A percentile compares a stretch with the other conserved stretches of the same genome.
Conservation (phyloP, 2,797 vertebrate genomes). For the Sebastes matsubarae region DNA sequence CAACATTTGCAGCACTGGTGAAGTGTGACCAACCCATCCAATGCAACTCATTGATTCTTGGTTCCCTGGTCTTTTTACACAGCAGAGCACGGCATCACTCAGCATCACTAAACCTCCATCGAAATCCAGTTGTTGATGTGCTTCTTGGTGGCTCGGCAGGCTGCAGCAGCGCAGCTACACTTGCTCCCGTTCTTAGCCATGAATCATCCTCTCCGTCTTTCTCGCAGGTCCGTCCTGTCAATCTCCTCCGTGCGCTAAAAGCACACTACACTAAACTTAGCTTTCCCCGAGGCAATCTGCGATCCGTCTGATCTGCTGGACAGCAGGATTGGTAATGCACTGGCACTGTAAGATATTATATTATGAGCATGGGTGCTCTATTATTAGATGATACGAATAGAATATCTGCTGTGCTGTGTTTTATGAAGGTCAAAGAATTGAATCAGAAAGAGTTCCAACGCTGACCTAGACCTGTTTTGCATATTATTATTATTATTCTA, state of each 20-base stretch:
- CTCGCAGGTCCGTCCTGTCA: constrained; percentile 26
- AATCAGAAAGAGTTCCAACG: constrained; percentile 15
- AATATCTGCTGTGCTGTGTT: constrained; percentile 36
- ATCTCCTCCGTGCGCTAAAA: constrained; percentile 38
- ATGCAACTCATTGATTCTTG: not conserved
- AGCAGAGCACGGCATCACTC: not conserved
- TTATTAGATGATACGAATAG: constrained; percentile 49
- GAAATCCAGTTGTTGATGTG: constrained; percentile 29
- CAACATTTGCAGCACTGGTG: not conserved
- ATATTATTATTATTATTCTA: constrained; percentile 19
- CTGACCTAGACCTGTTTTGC: constrained; percentile 25
- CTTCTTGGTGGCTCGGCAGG: constrained; percentile 21
- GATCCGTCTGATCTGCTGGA: constrained; percentile 53
- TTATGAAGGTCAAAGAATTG: constrained; percentile 44
- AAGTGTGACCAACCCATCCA: not conserved
- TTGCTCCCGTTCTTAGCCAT: constrained; percentile 21
- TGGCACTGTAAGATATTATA: constrained; percentile 30
- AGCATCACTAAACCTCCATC: not conserved
- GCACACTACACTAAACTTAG: constrained; percentile 49
- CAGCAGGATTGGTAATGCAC: constrained; percentile 33
- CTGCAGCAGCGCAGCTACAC: not conserved
- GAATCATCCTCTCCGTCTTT: constrained; percentile 14
- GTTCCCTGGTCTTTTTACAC: not conserved
- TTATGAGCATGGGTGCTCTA: constrained; percentile 32
- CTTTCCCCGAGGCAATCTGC: constrained; percentile 31